These are phyloP conservation scores for Sisor rabdophorus DNA, from an alignment of 2,113 vertebrate species.

Conservation along the genomic window DNA sequence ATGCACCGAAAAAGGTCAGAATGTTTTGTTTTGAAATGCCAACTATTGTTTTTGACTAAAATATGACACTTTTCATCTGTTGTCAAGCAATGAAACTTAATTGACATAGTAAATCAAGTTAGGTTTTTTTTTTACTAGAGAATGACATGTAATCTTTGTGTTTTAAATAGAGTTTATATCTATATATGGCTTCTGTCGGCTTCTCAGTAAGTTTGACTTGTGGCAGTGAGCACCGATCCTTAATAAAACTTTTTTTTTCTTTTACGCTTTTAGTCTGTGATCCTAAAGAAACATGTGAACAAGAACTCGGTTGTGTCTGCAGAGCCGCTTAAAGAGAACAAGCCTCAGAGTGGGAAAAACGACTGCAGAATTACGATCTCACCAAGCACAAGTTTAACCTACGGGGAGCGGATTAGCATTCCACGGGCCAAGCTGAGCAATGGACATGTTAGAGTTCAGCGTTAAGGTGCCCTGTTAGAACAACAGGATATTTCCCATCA, in stretches of 20 bases:
- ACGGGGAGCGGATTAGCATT: conserved; percentile 69
- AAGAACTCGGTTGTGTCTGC: conserved; percentile 73
- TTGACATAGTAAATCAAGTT: neutral
- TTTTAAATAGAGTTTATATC: conserved; percentile 34
- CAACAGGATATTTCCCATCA: conserved; percentile 47
- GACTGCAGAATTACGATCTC: conserved; percentile 70
- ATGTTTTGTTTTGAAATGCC: neutral
- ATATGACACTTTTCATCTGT: neutral
- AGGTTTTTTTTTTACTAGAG: neutral
- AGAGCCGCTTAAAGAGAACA: conserved; percentile 75
- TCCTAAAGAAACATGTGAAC: conserved; percentile 75
- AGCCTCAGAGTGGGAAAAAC: conserved; percentile 70
- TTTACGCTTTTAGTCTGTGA: conserved; percentile 63
- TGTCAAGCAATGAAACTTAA: conserved; percentile 14
- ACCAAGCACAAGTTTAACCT: conserved; percentile 60
- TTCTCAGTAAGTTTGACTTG: no score
- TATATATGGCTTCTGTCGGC: no score
- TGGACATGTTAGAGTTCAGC: conserved; percentile 60
- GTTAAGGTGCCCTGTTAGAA: conserved; percentile 57
- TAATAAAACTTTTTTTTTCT: conserved; percentile 14
- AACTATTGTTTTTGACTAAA: neutral
- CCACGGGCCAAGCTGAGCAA: conserved; percentile 71
- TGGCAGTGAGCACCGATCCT: neutral
- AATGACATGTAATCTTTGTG: neutral
- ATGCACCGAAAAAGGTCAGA: conserved; percentile 75